Conservation (phyloP, 2,797 vertebrate genomes). For the Anguilla anguilla region DNA sequence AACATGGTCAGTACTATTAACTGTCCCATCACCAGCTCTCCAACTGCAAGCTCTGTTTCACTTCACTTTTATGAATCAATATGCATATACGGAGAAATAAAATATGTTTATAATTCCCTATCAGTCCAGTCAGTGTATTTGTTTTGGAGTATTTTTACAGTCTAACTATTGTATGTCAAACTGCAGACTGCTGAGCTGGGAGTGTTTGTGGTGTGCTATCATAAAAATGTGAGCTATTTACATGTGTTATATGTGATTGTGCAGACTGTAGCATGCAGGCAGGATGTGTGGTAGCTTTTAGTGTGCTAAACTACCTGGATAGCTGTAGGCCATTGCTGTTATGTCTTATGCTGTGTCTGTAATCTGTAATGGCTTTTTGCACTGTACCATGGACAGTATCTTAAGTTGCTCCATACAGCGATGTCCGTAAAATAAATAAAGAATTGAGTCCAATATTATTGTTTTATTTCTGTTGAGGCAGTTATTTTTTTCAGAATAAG, state of each 20-base stretch:
- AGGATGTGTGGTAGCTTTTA: neutral
- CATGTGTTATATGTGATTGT: neutral
- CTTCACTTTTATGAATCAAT: no score
- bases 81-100: neutral
- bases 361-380: neutral
- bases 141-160: neutral
- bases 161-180: no score
- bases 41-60: no score
- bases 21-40: no score
- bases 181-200: neutral
- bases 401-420: neutral
- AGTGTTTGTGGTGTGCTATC: neutral
- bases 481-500: neutral
- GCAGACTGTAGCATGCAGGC: neutral
- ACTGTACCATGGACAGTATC: neutral
- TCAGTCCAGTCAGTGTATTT: neutral
- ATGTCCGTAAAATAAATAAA: neutral
- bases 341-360: neutral
- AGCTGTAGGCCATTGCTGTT: neutral
- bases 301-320: neutral
- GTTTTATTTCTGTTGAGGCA: neutral
- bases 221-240: neutral
- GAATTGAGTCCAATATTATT: neutral
- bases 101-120: neutral
- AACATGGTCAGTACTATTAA: neutral